Percentiles rank a stretch among this genome's conserved stretches.
These are phyloP conservation scores for Spea hammondii DNA, from an alignment of 2,797 vertebrate species.

Conservation along the genomic window DNA sequence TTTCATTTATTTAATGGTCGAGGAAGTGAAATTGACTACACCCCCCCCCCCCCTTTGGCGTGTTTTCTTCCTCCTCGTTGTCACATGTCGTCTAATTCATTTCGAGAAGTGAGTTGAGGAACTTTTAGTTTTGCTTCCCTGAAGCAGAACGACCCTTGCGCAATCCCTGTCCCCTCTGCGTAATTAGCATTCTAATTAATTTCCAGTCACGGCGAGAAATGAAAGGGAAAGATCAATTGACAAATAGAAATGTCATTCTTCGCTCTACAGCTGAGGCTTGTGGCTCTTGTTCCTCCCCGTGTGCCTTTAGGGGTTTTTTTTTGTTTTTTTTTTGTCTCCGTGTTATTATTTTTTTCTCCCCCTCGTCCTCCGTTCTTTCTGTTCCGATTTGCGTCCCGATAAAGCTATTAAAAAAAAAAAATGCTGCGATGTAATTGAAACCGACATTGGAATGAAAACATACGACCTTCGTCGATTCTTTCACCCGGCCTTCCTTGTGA, in stretches of 20 bases:
- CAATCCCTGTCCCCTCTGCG: conserved; percentile 46
- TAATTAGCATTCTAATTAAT: conserved; percentile 65
- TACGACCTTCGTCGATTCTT: conserved; percentile 61
- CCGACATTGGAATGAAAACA: conserved; percentile 70
- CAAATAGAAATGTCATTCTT: conserved; percentile 70
- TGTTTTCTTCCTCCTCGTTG: neutral
- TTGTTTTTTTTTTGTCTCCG: conserved; percentile 13
- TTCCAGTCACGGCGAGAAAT: conserved; percentile 55
- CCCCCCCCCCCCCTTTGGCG: too few species aligned
- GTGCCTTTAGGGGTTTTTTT: conserved; percentile 30
- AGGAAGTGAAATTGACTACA: too few species aligned
- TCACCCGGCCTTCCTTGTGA: conserved; percentile 1
- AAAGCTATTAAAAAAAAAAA: conserved; percentile 71
- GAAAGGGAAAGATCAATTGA: conserved; percentile 59
- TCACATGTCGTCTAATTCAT: neutral
- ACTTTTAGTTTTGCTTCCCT: conserved; percentile 24
- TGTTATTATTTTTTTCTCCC: conserved; percentile 8
- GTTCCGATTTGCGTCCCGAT: conserved; percentile 67
- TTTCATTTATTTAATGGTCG: too few species aligned
- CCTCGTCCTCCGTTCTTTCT: conserved; percentile 21
- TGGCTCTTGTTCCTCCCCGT: conserved; percentile 37
- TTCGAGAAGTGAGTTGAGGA: neutral
- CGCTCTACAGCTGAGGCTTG: conserved; percentile 57
- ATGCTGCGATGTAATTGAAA: conserved; percentile 67
- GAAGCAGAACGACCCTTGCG: conserved; percentile 25